Conservation (phyloP, 2,888 invertebrate genomes). For the Plagodis pulveraria region DNA sequence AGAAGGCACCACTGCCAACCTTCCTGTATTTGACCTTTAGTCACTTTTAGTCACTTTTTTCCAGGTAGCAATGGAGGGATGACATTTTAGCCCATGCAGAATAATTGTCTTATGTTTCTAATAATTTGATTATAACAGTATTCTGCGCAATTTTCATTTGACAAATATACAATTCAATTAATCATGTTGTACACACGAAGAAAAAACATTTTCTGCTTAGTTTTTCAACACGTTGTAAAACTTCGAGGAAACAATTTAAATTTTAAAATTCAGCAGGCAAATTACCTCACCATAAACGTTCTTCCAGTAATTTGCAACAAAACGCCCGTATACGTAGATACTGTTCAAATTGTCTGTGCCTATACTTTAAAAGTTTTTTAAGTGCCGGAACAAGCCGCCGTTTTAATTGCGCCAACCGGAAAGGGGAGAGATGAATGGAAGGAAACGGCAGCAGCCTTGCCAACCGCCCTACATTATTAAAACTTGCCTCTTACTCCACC, state of each 20-base stretch:
- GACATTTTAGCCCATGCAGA: no score
- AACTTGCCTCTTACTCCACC: conserved; percentile 78
- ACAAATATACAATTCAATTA: no score
- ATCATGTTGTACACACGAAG: no score
- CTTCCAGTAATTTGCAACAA: conserved; percentile 61
- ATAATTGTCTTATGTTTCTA: no score
- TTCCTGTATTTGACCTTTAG: no score
- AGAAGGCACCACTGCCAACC: no score
- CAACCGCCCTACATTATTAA: conserved; percentile 82
- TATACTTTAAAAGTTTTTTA: conserved; percentile 81
- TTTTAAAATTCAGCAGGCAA: conserved; percentile 43
- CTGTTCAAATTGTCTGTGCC: conserved; percentile 72
- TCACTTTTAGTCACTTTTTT: no score
- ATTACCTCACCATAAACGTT: conserved; percentile 50
- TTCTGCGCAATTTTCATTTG: no score
- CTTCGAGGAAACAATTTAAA: conserved; percentile 30
- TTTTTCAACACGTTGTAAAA: conserved; percentile 31
- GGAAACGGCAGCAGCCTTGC: conserved; percentile 78
- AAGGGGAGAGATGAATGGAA: conserved; percentile 83
- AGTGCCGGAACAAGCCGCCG: conserved; percentile 81
- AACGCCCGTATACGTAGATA: conserved; percentile 58
- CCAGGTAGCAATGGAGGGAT: no score
- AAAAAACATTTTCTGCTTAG: neutral
- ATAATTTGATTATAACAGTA: no score
- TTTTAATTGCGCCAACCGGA: conserved; percentile 83